Evolutionary conservation across 1,140 invertebrate species (phyloP).

Genomic region (Leptopilina clavipes): DNA sequence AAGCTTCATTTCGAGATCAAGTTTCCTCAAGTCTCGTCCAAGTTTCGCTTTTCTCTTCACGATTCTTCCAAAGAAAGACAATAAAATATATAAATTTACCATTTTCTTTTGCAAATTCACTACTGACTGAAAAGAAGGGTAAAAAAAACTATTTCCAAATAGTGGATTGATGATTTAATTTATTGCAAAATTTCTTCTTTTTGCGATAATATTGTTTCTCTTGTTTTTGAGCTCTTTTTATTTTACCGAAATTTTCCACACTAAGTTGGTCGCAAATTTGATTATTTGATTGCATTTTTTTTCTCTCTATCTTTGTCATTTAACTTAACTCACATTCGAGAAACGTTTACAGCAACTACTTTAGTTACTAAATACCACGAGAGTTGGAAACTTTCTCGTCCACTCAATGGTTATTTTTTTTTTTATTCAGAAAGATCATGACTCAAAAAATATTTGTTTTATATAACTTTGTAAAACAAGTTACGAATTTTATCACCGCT

Average conservation of each 20-base stretch:
- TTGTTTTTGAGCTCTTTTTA: too few species aligned
- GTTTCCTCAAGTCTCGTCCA: slow-evolving; percentile 44
- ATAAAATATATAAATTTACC: slow-evolving; percentile 37
- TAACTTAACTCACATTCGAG: not conserved
- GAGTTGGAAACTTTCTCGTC: slow-evolving; percentile 21
- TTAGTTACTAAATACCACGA: slow-evolving; percentile 18
- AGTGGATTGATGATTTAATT: too few species aligned
- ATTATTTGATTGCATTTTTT: too few species aligned
- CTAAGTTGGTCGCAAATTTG: not conserved
- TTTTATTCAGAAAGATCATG: not conserved
- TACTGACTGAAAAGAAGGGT: not conserved
- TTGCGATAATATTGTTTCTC: too few species aligned
- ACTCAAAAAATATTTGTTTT: not conserved
- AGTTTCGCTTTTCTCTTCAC: slow-evolving; percentile 59
- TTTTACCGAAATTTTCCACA: too few species aligned
- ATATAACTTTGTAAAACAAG: not conserved
- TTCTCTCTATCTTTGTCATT: not conserved
- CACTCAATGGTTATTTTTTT: not conserved
- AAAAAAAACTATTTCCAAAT: slow-evolving; percentile 33
- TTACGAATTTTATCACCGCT: not conserved
- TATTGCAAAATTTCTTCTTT: slow-evolving; percentile 23
- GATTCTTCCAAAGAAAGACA: slow-evolving; percentile 42
- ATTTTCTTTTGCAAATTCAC: slow-evolving; percentile 33
- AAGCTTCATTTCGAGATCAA: slow-evolving; percentile 33
- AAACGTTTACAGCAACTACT: slow-evolving; percentile 3